Evolutionary conservation across 2,888 invertebrate genomes (phyloP), one percentile per base, ranked within the genome.

Genomic region (Heliothis peltigera): DNA sequence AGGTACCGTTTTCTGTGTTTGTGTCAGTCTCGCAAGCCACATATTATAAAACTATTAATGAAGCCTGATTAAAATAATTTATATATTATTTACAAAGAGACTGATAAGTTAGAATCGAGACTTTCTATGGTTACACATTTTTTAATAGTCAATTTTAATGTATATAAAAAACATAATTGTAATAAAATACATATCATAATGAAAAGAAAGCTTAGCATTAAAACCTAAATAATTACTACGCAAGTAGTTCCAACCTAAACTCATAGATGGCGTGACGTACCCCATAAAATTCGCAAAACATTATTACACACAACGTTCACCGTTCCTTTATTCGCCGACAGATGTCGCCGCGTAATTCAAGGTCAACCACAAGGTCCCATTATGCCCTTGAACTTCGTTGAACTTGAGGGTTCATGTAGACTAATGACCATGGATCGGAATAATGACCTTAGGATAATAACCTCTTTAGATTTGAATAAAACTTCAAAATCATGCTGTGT

Each of bases 281-380:
- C n/a, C n/a, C n/a, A 57, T 73, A 48, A 58, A 58, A 72, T 63
- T 69, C 32, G 17, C 48, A 46, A 52, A 43, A 59, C 55, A 58
- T 55, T 43, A 56, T 35, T 6, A 48, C 42, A 10, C 17, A 22
- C 32, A 25, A 47, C 21, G 17, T 47, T 49, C 19, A 51, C 54
- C 39, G 49, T 73, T 67, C 53, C 44, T 35, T 25, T 44, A 17
- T 10, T 53, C 55, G 15, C 46, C 44, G 12, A 18, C 62, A 75
- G 76, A 75, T 75, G 77, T 63, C 77, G 43, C 52, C 46, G 51
- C 52, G 12, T n/a, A 5, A 19, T 1, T n/a, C 54, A 70, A 76
- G 76, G 76, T 67, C 71, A 58, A 25, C 57, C 44, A 39, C 43
- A 43, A 59, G 55, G 48, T 39, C 44, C 47, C 53, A 28, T 56